Evolutionary conservation across 1,140 invertebrate genomes (phyloP), one percentile per base, ranked within the genome.

Genomic region (Drosophila micromelanica): DNA sequence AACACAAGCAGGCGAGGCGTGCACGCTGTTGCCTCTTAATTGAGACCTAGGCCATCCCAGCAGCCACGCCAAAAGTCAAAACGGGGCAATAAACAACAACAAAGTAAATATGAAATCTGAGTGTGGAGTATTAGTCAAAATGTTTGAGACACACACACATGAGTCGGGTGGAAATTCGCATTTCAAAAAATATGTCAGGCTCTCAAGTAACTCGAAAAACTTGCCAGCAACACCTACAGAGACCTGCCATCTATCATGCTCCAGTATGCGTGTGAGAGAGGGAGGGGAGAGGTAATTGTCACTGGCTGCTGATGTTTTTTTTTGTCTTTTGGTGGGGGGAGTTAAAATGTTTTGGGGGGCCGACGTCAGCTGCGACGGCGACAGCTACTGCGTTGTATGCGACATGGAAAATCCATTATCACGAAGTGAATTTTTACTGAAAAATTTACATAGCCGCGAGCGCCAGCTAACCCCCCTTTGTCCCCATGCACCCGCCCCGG

Each of bases 341-440:
- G 42, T 42, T 9, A 1, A 35, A 35, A 35, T 35, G 32, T 35
- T 35, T 12, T n/a, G 61, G 38, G 62, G 15, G 46, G 45, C 42
- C 51, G 61, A 48, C 60, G 62, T 55, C 40, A 15, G 77, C 54
- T 30, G 45, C 32, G 65, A 43, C 74, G 43, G 61, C 71, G 67
- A 74, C 77, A 37, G 65, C 78, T 57, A 75, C 81, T 72, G 78
- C 71, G 82, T 65, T 73, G 81, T 86, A 86, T 86, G 82, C 82
- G 82, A 87, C 82, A 87, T 87, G 82, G 82, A 87, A 87, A 87
- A 87, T 87, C 82, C 82, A 87, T 87, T 87, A 87, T 87, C 82
- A 87, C 84, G 82, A 89, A 89, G 84, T 87, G 82, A 87, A 87
- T 87, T 87, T 87, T 86, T 86, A 86, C 82, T 86, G 78, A 87